phyloP scores from a whole-genome alignment of 2,113 vertebrate species.

The Austrofundulus limnaeus region DNA sequence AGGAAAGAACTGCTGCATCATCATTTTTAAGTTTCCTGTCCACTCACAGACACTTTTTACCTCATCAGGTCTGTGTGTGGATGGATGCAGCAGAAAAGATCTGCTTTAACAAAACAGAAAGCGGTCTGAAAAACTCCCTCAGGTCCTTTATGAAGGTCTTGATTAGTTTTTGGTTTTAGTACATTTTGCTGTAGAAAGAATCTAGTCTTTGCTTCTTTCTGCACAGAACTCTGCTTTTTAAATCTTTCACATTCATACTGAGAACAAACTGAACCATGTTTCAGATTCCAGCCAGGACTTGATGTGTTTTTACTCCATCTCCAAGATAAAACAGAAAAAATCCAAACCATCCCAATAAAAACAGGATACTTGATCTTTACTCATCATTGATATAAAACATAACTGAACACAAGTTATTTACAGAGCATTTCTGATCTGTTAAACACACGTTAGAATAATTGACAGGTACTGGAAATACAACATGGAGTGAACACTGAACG shows the following conservation, averaged over 20 bases:
- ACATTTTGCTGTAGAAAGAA: no score
- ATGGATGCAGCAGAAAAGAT: no score
- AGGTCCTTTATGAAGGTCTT: no score
- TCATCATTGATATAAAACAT: background rate
- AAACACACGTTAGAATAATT: constrained; percentile 23
- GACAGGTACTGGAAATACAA: constrained; percentile 10
- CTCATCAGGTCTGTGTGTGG: no score
- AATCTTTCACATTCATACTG: background rate
- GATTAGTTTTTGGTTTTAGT: no score
- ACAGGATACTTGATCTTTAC: background rate
- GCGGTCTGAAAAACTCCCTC: no score
- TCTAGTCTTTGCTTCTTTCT: background rate
- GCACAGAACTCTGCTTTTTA: background rate
- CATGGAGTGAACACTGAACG: constrained; percentile 33
- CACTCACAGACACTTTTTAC: no score
- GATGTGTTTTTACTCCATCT: background rate
- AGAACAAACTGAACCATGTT: no score
- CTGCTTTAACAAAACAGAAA: no score
- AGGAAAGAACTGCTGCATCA: no score
- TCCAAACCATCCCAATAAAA: background rate
- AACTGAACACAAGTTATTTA: constrained; percentile 9
- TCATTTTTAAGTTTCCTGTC: no score
- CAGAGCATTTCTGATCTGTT: constrained; percentile 15
- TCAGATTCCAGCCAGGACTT: no score
- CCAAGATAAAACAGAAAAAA: background rate